Evolutionary conservation across 2,797 vertebrate genomes (phyloP).

Genomic region (Anguilla pacifica): DNA sequence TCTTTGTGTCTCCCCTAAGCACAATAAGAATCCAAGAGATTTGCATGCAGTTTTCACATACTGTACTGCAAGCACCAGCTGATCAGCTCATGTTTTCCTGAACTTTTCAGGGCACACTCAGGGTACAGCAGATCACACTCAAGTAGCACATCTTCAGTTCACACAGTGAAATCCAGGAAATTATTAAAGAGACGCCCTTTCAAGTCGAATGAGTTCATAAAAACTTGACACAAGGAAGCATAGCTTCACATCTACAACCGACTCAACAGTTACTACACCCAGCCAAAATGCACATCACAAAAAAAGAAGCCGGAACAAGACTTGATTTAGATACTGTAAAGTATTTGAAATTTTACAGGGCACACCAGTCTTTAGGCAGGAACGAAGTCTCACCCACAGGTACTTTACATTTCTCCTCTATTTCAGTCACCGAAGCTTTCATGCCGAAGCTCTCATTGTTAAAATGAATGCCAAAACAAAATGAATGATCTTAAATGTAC

Average conservation of each 20-base stretch:
- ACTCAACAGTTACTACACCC: not conserved
- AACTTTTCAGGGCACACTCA: not conserved
- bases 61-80: not conserved
- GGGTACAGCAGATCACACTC: not conserved
- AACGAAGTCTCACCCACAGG: constrained; percentile 56
- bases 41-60: not conserved
- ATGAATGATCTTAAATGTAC: not conserved
- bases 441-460: constrained; percentile 51
- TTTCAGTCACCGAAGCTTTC: constrained; percentile 37
- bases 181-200: not conserved
- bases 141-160: not conserved
- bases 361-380: not conserved
- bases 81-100: not conserved
- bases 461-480: constrained; percentile 38
- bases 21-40: not conserved
- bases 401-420: constrained; percentile 64
- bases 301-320: not conserved
- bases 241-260: not conserved
- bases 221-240: not conserved
- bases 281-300: not conserved
- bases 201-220: not conserved
- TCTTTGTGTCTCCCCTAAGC: not conserved
- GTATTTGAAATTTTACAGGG: not conserved
- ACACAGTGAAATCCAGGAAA: not conserved
- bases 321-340: not conserved